Evolutionary conservation across 2,113 vertebrate species (phyloP), one percentile per base, ranked within the genome.

Genomic region (Struthio camelus): DNA sequence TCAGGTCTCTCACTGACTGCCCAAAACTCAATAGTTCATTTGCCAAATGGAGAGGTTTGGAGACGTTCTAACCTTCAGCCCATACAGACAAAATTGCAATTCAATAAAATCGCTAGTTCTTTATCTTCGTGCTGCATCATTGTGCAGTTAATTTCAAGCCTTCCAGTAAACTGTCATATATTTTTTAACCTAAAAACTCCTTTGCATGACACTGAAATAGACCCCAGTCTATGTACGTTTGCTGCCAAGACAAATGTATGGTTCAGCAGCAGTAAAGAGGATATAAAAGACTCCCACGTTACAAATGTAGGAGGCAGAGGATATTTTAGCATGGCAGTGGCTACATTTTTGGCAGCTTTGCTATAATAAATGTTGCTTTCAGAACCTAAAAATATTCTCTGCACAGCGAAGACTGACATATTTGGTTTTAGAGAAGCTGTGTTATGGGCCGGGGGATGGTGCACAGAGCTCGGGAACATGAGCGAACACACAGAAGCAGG

Each of bases 281-380:
- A 95, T 95, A 96, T 91, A 96, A 97, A 97, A 97, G 97, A 97
- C 95, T 95, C 96, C 95, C 97, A 97, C 72, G 1, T 95, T 94
- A 94, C 82, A 94, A 95, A 94, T 73, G 96, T 97, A 96, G 97
- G 97, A 97, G 97, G 94, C 89, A 96, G 94, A 93, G 96, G 96
- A 95, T 97, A 97, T 97, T 97, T 96, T 96, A 97, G 89, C 64
- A 73, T 95, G 95, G 94, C 95, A 97, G 96, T 56, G 93, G 95
- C 96, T 97, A 94, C 59, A 80, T 87, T 97, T 97, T 95, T 94
- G 93, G 93, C 95, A 97, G 95, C 88, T 95, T 83, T 91, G 64
- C 95, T 95, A 95, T 95, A 97, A 95, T 88, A 93, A 95, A 95
- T 94, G 93, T 97, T 93, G 97, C 96, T 97, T 97, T 91, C 95